Evolutionary conservation across 2,113 vertebrate genomes (phyloP).

Genomic region (Herpailurus yagouaroundi): DNA sequence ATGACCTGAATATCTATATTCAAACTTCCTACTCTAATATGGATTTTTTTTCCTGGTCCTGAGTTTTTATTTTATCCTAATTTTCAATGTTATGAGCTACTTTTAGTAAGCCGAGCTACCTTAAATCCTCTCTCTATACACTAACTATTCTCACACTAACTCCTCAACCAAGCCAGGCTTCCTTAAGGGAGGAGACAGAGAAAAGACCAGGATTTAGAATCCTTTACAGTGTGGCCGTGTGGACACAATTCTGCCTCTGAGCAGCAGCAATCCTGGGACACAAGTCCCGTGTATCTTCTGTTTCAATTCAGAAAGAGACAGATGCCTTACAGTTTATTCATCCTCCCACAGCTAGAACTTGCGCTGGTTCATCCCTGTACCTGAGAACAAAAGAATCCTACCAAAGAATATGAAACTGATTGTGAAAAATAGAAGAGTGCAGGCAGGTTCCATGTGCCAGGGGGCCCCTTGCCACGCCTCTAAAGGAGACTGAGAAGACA

Average conservation of each 20-base stretch:
- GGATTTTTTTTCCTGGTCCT: not conserved
- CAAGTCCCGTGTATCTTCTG: not conserved
- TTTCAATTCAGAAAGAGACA: not conserved
- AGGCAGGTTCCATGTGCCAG: not conserved
- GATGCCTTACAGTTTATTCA: rapidly evolving
- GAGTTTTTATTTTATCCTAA: not conserved
- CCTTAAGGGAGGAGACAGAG: not conserved
- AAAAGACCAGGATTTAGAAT: not conserved
- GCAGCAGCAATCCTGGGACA: not conserved
- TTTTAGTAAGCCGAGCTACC: not conserved
- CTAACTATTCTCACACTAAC: not conserved
- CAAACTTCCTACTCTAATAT: not conserved
- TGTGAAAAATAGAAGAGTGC: not conserved
- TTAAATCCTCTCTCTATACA: not conserved
- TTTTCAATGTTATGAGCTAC: not conserved
- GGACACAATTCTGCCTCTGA: not conserved
- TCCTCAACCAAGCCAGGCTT: not conserved
- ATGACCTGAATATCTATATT: not conserved
- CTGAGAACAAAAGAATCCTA: not conserved
- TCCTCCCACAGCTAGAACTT: not conserved
- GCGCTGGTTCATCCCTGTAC: not conserved
- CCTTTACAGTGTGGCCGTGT: not conserved
- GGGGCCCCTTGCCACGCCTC: rapidly evolving
- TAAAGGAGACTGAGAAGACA: not conserved
- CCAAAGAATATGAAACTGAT: not conserved